phyloP scores from a whole-genome alignment of 2,113 vertebrate genomes.

The Corythornis cristatus region DNA sequence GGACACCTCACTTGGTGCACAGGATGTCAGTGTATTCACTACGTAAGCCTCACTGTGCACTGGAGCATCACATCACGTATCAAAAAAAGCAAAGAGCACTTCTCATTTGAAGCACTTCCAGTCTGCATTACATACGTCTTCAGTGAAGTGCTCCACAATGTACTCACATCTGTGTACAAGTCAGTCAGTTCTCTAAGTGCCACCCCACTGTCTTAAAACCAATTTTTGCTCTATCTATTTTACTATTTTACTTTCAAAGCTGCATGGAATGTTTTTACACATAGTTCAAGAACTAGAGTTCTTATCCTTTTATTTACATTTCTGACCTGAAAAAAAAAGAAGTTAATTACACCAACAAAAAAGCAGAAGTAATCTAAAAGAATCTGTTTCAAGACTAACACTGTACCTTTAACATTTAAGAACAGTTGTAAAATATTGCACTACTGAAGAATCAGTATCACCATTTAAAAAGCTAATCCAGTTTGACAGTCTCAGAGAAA shows the following conservation, averaged over 20 bases:
- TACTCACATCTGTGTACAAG: not conserved
- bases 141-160: not conserved
- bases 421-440: not conserved
- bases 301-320: not conserved
- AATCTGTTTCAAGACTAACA: not conserved
- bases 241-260: not conserved
- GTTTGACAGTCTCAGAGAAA: not conserved
- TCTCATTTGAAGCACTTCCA: not conserved
- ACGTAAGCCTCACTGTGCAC: no score
- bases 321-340: not conserved
- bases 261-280: not conserved
- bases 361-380: not conserved
- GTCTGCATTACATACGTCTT: not conserved
- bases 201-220: not conserved
- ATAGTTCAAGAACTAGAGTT: not conserved
- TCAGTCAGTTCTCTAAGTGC: not conserved
- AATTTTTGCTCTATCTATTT: not conserved
- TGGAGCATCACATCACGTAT: not conserved
- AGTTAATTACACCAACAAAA: not conserved
- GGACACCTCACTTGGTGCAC: not conserved
- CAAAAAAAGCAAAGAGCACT: not conserved
- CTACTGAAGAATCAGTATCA: not conserved
- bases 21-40: not conserved
- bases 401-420: not conserved
- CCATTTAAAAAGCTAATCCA: not conserved